These are phyloP conservation scores for Elgaria multicarinata DNA, from an alignment of 2,113 vertebrate genomes.

Conservation along the genomic window DNA sequence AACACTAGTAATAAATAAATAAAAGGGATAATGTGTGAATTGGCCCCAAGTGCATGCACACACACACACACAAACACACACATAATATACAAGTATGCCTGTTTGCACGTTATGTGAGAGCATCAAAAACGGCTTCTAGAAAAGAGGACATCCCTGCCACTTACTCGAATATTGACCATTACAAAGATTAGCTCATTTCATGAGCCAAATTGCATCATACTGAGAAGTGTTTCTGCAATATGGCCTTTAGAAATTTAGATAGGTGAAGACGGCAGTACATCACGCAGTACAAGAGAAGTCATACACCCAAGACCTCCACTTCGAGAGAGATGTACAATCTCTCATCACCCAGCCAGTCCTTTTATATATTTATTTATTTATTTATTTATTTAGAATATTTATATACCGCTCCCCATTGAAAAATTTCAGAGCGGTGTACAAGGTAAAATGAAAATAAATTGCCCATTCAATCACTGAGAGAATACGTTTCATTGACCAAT, in stretches of 20 bases:
- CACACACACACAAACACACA: background rate
- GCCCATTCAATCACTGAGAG: background rate
- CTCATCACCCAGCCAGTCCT: background rate
- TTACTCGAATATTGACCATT: background rate
- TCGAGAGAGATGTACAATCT: background rate
- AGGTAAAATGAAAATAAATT: no score
- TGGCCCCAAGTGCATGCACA: background rate
- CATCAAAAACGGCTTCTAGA: background rate
- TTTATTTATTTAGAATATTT: no score
- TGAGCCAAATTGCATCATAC: background rate
- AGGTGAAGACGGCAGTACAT: background rate
- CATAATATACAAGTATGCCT: background rate
- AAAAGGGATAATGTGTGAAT: background rate
- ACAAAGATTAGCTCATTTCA: no score
- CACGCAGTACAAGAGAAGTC: background rate
- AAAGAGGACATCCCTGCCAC: background rate
- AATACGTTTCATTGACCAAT: background rate
- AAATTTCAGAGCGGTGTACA: no score
- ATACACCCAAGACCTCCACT: background rate
- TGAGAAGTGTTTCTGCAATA: background rate
- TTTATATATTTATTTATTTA: no score
- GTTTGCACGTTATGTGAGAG: background rate
- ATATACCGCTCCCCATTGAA: no score
- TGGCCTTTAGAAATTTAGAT: background rate
- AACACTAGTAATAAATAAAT: background rate